Percentiles rank a stretch among this genome's conserved stretches.
phyloP scores from a whole-genome alignment of 2,797 vertebrate species.

The Podargus strigoides region DNA sequence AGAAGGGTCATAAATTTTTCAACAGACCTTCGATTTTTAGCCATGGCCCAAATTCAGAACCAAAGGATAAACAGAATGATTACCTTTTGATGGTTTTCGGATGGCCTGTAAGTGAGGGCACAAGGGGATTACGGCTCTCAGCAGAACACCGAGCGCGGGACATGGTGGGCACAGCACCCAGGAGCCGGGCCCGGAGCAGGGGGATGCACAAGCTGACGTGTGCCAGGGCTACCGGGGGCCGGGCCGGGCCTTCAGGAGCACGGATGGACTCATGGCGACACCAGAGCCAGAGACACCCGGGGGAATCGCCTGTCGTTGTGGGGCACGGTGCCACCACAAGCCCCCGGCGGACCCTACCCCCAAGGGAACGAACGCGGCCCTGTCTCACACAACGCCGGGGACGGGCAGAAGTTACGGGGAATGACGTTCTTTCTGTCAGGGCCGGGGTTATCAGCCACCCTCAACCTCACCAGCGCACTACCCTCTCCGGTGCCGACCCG shows the following conservation, averaged over 20 bases:
- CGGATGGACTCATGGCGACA: accelerated
- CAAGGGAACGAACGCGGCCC: background rate
- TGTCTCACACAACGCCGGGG: background rate
- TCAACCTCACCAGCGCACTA: accelerated
- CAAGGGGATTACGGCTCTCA: accelerated
- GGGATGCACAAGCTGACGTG: no score
- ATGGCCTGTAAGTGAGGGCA: background rate
- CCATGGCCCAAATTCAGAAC: background rate
- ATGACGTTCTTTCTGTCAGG: accelerated
- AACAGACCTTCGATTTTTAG: background rate
- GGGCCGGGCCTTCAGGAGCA: accelerated
- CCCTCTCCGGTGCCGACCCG: accelerated
- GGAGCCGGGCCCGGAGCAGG: no score
- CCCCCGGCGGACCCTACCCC: accelerated
- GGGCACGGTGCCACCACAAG: accelerated
- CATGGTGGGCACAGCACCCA: no score
- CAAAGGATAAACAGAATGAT: background rate
- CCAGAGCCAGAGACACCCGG: accelerated
- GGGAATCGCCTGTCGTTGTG: background rate
- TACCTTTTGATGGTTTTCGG: background rate
- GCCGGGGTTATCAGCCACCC: accelerated
- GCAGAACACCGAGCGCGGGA: background rate
- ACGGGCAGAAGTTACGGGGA: accelerated
- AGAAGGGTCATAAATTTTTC: background rate
- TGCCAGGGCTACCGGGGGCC: background rate